Evolutionary conservation across 2,888 invertebrate species (phyloP).

Genomic region (Coenonympha glycerion): DNA sequence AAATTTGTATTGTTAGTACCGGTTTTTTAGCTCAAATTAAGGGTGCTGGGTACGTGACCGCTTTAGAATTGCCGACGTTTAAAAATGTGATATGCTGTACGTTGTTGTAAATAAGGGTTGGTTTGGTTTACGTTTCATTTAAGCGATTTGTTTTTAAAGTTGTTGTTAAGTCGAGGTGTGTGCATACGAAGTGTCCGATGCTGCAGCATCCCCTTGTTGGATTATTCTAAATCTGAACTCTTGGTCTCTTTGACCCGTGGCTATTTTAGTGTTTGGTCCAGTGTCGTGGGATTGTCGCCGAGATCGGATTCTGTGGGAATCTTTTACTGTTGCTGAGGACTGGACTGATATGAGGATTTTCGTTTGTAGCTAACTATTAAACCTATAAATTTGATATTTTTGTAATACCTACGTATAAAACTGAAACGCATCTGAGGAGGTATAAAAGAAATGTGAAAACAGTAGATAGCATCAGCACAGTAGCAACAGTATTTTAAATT

Average conservation of each 20-base stretch:
- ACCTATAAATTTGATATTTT: no score
- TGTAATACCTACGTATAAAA: background rate
- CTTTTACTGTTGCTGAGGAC: slow-evolving; percentile 31
- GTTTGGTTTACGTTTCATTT: slow-evolving; percentile 26
- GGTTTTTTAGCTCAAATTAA: slow-evolving; percentile 64
- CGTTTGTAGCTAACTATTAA: no score
- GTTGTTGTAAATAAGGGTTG: slow-evolving; percentile 29
- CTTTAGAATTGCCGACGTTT: slow-evolving; percentile 16
- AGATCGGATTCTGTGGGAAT: slow-evolving; percentile 64
- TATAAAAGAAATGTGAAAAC: no score
- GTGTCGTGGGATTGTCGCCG: slow-evolving; percentile 60
- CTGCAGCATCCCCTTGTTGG: slow-evolving; percentile 62
- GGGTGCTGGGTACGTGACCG: slow-evolving; percentile 54
- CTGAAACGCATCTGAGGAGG: no score
- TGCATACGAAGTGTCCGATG: slow-evolving; percentile 64
- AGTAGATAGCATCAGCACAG: no score
- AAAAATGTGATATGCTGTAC: slow-evolving; percentile 21
- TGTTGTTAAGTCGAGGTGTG: slow-evolving; percentile 61
- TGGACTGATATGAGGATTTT: background rate
- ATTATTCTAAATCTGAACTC: slow-evolving; percentile 57
- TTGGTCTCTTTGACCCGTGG: slow-evolving; percentile 61
- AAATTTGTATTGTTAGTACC: slow-evolving; percentile 62
- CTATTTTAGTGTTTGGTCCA: slow-evolving; percentile 46
- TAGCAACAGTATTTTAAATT: no score
- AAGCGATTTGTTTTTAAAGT: slow-evolving; percentile 20